Base-by-base conservation (phyloP, 2,888 invertebrate genomes). In the Dasysyrphus albostriatus region DNA sequence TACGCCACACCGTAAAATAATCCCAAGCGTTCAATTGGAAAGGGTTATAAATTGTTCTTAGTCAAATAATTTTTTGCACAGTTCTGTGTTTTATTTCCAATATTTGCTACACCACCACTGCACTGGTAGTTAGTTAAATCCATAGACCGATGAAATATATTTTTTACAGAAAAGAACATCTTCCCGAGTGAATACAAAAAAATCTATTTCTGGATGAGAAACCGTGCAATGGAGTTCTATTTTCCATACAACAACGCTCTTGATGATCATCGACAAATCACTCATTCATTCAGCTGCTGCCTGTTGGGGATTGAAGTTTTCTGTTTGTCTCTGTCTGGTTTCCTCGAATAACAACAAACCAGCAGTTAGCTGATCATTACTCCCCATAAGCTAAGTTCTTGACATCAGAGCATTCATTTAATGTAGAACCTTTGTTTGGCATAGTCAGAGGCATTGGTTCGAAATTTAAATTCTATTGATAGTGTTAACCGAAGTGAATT, bases 181-280 rank as follows among this genome's bases (percentile, higher is more conserved):
- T 47, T 67, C 34, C 34, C 49, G 51, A 83, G 51, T 54, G 32
- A 59, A 77, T 59, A 24, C 77, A 77, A 47, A 67, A 51, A 37
- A 77, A 72, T 87, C 87, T 87, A 87, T 87, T 87, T 87, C 78
- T 87, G 79, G 87, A 83, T 70, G 77, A 74, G 78, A 79, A 44
- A 78, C 59, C 65, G 65, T 83, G 83, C 65, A 82, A 24, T 51
- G 75, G 63, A 82, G 85, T 78, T 24, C 3, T 14, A 59, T 61
- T 42, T 61, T 75, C 42, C 72, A 82, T 78, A 78, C 12, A 34
- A 19, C 8, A 37, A 16, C 24, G 37, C 39, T 51, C 49, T 70
- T 42, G 78, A 81, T 77, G 69, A 76, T 83, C 79, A 78, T 78
- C 74, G 77, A 74, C 67, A 77, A 56, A 59, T 54, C 34, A 19